phyloP scores from a whole-genome alignment of 2,888 invertebrate genomes.

The Brassicogethes aeneus region DNA sequence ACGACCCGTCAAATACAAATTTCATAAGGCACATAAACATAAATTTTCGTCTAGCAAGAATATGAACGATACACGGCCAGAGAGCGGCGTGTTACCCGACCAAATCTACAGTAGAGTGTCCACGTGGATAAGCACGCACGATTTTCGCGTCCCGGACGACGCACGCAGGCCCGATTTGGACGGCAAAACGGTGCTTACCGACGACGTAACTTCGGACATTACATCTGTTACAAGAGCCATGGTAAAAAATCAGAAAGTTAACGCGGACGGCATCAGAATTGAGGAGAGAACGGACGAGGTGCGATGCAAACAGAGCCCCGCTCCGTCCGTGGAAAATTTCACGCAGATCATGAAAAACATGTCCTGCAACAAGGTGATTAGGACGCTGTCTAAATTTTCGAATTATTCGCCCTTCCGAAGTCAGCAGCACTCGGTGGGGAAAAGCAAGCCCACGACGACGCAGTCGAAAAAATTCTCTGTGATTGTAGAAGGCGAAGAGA shows the following conservation, averaged over 20 bases:
- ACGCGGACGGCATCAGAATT: conserved; percentile 20
- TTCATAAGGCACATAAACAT: too few species aligned
- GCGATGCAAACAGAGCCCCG: conserved; percentile 11
- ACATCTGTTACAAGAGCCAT: conserved; percentile 28
- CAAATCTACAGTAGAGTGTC: conserved; percentile 28
- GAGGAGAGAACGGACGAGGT: conserved; percentile 24
- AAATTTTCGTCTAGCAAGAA: conserved; percentile 19
- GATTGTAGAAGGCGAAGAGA: conserved; percentile 32
- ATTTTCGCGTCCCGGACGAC: conserved; percentile 25
- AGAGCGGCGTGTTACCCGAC: conserved; percentile 12
- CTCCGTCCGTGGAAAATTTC: conserved; percentile 18
- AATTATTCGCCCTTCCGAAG: conserved; percentile 22
- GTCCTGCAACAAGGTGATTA: conserved; percentile 16
- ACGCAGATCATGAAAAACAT: conserved; percentile 14
- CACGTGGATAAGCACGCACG: conserved; percentile 34
- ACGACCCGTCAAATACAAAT: too few species aligned
- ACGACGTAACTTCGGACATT: conserved; percentile 28
- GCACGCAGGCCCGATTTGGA: conserved; percentile 15
- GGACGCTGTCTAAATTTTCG: conserved; percentile 21
- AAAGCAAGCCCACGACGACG: too few species aligned
- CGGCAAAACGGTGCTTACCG: conserved; percentile 21
- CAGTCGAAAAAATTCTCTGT: conserved; percentile 28
- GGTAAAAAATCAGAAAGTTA: conserved; percentile 17
- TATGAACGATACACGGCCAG: conserved; percentile 13
- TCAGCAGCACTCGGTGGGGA: conserved; percentile 17